A percentile compares a stretch with the other conserved stretches of the same genome.
These are phyloP conservation scores for Masticophis lateralis DNA, from an alignment of 2,797 vertebrate genomes.

Conservation along the genomic window DNA sequence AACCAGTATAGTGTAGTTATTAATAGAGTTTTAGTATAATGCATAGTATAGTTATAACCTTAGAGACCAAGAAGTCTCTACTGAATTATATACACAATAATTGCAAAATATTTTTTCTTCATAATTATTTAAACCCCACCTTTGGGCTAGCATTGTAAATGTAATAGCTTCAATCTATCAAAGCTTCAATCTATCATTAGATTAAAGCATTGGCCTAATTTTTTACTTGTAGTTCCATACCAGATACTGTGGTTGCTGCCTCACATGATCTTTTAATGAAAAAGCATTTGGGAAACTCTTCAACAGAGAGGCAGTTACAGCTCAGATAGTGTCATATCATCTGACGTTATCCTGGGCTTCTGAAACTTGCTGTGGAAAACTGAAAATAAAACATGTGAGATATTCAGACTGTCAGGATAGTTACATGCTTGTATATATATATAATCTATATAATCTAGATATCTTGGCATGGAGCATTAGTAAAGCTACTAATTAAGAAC, in stretches of 20 bases:
- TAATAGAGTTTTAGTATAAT: not conserved
- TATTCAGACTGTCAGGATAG: constrained; percentile 18
- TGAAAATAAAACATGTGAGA: not conserved
- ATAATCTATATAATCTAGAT: not conserved
- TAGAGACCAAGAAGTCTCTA: constrained; percentile 56
- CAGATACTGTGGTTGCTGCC: not conserved
- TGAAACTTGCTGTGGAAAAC: not conserved
- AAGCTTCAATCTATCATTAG: not conserved
- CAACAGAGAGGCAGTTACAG: not conserved
- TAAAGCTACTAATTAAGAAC: not conserved
- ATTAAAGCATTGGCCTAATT: not conserved
- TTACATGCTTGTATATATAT: not conserved
- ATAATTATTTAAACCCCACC: not conserved
- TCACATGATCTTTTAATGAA: not conserved
- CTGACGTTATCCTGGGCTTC: not conserved
- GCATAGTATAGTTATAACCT: not conserved
- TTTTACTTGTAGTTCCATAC: not conserved
- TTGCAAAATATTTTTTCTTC: rapidly evolving
- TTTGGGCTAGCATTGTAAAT: not conserved
- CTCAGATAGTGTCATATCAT: not conserved
- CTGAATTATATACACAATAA: constrained; percentile 25
- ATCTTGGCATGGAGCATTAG: not conserved
- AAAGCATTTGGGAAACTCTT: not conserved
- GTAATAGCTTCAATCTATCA: not conserved
- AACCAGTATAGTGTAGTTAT: not conserved